Conservation (phyloP, 2,888 invertebrate species). For the Epiblema foenella region DNA sequence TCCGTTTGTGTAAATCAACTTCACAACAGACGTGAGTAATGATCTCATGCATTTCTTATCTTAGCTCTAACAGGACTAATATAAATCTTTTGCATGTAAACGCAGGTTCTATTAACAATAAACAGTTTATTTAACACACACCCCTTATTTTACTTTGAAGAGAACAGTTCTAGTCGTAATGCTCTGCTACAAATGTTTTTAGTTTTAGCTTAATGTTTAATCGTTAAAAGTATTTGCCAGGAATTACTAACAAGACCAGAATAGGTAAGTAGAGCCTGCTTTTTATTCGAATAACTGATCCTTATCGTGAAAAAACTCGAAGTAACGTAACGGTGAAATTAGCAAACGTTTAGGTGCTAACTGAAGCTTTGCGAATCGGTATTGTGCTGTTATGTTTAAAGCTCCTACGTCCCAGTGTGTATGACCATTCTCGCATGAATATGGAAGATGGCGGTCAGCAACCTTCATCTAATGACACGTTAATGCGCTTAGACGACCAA, state of each 20-base stretch:
- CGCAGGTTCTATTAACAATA: too few species aligned
- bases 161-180: not conserved
- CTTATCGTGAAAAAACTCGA: constrained; percentile 28
- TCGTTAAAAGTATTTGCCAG: not conserved
- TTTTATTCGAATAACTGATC: constrained; percentile 25
- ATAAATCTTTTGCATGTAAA: too few species aligned
- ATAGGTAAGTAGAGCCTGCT: not conserved
- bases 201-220: not conserved
- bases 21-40: not conserved
- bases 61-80: not conserved
- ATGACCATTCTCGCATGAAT: constrained; percentile 47
- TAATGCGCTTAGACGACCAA: constrained; percentile 73
- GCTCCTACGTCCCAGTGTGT: constrained; percentile 27
- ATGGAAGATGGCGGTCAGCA: constrained; percentile 73
- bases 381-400: constrained; percentile 42
- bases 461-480: constrained; percentile 81
- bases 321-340: constrained; percentile 35
- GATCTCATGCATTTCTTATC: not conserved
- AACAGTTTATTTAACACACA: not conserved
- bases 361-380: constrained; percentile 39
- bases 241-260: not conserved
- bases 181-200: not conserved
- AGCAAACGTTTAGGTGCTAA: constrained; percentile 44
- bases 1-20: not conserved
- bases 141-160: too few species aligned